Evolutionary conservation across 2,113 vertebrate species (phyloP), one percentile per base, ranked within the genome.

Genomic region (Antigone vipio): DNA sequence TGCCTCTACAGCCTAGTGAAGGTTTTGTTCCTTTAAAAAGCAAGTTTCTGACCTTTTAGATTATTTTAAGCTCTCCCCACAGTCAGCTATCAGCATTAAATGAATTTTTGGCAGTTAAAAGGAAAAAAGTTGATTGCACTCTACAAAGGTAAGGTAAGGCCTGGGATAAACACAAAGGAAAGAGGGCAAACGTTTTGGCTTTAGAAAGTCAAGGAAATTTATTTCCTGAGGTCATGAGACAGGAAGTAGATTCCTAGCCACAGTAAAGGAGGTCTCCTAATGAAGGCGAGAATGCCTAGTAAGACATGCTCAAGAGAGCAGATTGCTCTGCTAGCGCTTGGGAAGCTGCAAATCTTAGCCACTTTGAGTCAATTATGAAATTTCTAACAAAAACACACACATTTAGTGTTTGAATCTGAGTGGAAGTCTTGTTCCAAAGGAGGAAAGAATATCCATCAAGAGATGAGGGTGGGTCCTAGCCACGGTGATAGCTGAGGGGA

Each of bases 211-310:
- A 98, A 98, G 98, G 98, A 98, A 97, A 98, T 98, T 98, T 98
- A 98, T 98, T 98, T 98, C 98, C 98, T 98, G 98, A 98, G 98
- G 98, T 98, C 98, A 98, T 96, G 97, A 98, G 98, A 98, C 98
- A 98, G 98, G 98, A 98, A 98, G 98, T 97, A 92, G 98, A 98
- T 98, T 96, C 97, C 98, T 97, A 97, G 98, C 97, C 97, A 96
- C 98, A 96, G 98, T 98, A 95, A 97, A 67, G 96, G 97, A 93
- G 97, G 97, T 97, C 97, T 97, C 97, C 90, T 88, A 93, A 97
- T 93, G 95, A 97, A 97, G 97, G 96, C 95, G 68, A 95, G 97
- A 97, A 97, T 97, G 97, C 97, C 97, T 88, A 88, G 94, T 83
- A 93, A 96, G 92, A 96, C 96, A 96, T 97, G 97, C 97, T 91